These are phyloP conservation scores for Morinoia aosen DNA, from an alignment of 2,888 invertebrate species.

Conservation along the genomic window DNA sequence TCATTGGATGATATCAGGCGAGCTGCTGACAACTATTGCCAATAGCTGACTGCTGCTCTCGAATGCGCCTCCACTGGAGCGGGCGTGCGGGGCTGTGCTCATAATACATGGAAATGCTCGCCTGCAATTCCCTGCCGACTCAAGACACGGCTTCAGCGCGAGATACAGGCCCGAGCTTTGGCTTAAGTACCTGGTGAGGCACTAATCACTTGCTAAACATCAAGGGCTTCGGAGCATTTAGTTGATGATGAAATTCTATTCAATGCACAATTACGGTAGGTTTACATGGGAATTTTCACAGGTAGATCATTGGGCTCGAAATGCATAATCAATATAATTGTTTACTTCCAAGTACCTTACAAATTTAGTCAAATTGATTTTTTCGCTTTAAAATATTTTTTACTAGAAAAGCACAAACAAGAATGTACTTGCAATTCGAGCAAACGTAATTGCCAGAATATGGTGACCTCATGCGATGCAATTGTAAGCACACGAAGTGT, in stretches of 20 bases:
- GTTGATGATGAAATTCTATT: background rate
- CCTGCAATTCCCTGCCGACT: background rate
- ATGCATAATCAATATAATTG: too few relatives aligned
- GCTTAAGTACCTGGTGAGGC: background rate
- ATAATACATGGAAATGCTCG: conserved; percentile 10
- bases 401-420: too few relatives aligned
- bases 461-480: too few relatives aligned
- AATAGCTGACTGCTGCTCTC: conserved; percentile 9
- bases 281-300: too few relatives aligned
- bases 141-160: background rate
- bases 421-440: too few relatives aligned
- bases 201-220: background rate
- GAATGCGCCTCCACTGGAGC: background rate
- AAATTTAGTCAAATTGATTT: too few relatives aligned
- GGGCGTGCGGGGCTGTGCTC: background rate
- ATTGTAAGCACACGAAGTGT: too few relatives aligned
- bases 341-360: too few relatives aligned
- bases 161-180: background rate
- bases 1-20: conserved; percentile 38
- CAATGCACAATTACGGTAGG: too few relatives aligned
- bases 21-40: conserved; percentile 43
- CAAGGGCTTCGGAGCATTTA: background rate
- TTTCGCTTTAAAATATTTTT: too few relatives aligned
- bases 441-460: too few relatives aligned
- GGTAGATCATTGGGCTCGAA: too few relatives aligned